Conservation (phyloP, 1,140 invertebrate species). For the Neotoxoptera formosana region DNA sequence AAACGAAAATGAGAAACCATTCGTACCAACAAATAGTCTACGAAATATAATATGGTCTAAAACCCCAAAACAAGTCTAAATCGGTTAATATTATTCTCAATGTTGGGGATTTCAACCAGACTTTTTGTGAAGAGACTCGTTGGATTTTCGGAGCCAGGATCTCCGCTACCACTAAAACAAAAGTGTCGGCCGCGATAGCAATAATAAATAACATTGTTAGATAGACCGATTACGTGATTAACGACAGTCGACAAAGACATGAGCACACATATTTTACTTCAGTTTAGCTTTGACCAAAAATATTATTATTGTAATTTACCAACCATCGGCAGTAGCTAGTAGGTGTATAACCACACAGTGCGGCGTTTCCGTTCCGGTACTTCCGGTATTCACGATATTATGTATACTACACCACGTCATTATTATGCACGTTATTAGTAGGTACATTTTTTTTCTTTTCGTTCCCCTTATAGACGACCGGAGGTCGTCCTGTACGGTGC, state of each 20-base stretch:
- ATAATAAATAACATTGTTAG: not conserved
- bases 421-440: not conserved
- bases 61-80: too few species aligned
- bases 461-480: conserved; percentile 21
- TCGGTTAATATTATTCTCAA: not conserved
- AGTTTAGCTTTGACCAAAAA: not conserved
- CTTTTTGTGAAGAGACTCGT: not conserved
- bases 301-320: conserved; percentile 12
- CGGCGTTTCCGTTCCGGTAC: conserved; percentile 29
- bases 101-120: not conserved
- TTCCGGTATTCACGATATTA: conserved; percentile 40
- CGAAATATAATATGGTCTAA: too few species aligned
- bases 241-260: not conserved
- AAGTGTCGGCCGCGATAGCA: not conserved
- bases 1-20: not conserved
- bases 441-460: not conserved
- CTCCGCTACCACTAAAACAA: not conserved
- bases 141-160: not conserved
- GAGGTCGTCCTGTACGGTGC: not conserved
- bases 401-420: not conserved
- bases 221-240: not conserved
- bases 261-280: not conserved
- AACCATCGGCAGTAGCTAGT: not conserved
- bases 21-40: not conserved
- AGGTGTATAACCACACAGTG: not conserved